Evolutionary conservation across 2,797 vertebrate species (phyloP), one percentile per base, ranked within the genome.

Genomic region (Mormyrus proboscirostris): DNA sequence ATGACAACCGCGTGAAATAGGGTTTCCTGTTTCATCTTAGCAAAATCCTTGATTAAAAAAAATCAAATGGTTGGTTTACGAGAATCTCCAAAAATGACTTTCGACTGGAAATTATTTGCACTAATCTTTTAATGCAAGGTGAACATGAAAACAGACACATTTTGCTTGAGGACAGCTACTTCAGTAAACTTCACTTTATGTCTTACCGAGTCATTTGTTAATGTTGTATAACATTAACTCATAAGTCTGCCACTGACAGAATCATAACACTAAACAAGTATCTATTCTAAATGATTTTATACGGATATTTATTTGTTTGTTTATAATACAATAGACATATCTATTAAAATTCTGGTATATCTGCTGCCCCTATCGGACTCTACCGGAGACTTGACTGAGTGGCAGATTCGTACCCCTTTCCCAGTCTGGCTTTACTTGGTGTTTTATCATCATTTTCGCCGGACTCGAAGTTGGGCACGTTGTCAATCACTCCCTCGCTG

Each of bases 401-500:
- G 33, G 83, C 84, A 73, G 69, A 89, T 22, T 89, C 44, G 29
- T 85, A 83, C 44, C 89, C 59, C 87, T 47, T 88, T 88, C 91
- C 59, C 94, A 94, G 95, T 95, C 93, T 62, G 76, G 62, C 92
- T 22, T 89, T 89, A 88, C 90, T 89, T 50, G 87, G 53, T 73
- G 84, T 88, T 86, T 96, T 96, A 94, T 96, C 95, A 94, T 95
- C 95, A 94, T 95, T 95, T 93, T 93, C 93, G 95, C 95, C 95
- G 95, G 95, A 94, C 94, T 96, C 90, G 90, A 93, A 93, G 93
- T 92, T 93, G 93, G 96, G 96, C 96, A 97, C 95, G 96, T 92
- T 97, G 97, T 97, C 97, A 97, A 96, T 97, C 96, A 96, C 94
- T 92, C 96, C 95, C 95, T 96, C 95, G 94, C 96, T 97, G 96